Percentiles rank a stretch among this genome's conserved stretches.
Evolutionary conservation across 2,888 invertebrate species (phyloP).

Genomic region (Drosophila mimica): DNA sequence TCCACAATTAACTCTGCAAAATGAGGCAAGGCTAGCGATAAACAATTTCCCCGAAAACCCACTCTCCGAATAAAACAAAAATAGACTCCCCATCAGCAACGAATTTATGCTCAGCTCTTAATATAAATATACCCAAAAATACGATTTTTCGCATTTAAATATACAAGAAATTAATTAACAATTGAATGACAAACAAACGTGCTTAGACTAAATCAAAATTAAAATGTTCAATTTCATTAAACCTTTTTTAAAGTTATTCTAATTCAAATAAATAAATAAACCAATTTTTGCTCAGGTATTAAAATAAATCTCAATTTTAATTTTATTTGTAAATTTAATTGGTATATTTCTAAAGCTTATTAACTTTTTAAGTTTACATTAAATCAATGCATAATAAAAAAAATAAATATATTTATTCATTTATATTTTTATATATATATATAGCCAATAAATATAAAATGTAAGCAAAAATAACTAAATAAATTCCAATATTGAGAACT

Average conservation of each 20-base stretch:
- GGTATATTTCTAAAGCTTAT: too few relatives aligned
- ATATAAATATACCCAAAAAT: background rate
- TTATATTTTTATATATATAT: background rate
- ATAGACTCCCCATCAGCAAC: background rate
- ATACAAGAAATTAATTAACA: background rate
- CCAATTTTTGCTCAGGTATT: background rate
- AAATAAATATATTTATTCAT: background rate
- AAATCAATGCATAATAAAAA: background rate
- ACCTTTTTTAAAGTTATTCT: background rate
- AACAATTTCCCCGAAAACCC: slow-evolving; percentile 21
- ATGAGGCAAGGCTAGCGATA: slow-evolving; percentile 30
- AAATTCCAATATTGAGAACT: background rate
- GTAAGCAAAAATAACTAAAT: too few relatives aligned
- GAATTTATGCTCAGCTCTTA: background rate
- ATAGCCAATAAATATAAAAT: background rate
- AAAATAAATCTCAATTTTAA: background rate
- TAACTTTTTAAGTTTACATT: too few relatives aligned
- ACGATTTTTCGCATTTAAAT: too few relatives aligned
- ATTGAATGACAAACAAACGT: background rate
- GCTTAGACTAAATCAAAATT: background rate
- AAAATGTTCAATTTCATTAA: background rate
- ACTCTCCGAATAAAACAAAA: background rate
- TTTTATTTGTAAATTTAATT: background rate
- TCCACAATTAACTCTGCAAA: slow-evolving; percentile 44
- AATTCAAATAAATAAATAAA: background rate